A percentile compares a stretch with the other conserved stretches of the same genome.
Evolutionary conservation across 2,888 invertebrate species (phyloP).

Genomic region (Gerosis bhagava): DNA sequence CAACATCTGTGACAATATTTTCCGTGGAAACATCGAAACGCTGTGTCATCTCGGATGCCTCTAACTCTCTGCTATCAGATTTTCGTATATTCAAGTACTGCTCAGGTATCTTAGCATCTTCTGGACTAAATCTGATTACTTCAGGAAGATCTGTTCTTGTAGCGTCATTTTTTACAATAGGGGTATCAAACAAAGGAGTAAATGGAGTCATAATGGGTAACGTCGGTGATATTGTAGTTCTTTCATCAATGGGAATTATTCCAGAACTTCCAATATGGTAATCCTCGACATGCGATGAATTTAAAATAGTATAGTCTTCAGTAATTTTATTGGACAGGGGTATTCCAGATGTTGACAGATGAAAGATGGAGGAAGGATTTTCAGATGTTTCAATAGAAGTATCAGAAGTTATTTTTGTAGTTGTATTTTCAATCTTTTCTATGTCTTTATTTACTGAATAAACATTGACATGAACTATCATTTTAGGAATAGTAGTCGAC

Average conservation of each 20-base stretch:
- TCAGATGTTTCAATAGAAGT: slow-evolving; percentile 31
- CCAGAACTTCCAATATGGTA: slow-evolving; percentile 70
- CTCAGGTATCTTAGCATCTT: slow-evolving; percentile 67
- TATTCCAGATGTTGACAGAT: too few relatives aligned
- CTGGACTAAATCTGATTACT: slow-evolving; percentile 61
- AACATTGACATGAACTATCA: slow-evolving; percentile 85
- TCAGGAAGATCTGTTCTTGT: slow-evolving; percentile 50
- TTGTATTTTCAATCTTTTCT: slow-evolving; percentile 34
- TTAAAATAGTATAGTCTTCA: slow-evolving; percentile 46
- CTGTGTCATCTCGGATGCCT: slow-evolving; percentile 33
- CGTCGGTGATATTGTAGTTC: slow-evolving; percentile 33
- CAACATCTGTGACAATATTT: slow-evolving; percentile 29
- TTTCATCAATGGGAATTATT: slow-evolving; percentile 53
- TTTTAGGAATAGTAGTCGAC: slow-evolving; percentile 64
- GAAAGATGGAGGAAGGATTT: too few relatives aligned
- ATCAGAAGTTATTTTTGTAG: slow-evolving; percentile 27
- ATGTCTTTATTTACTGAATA: slow-evolving; percentile 74
- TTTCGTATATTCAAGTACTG: slow-evolving; percentile 47
- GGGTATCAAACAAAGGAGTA: slow-evolving; percentile 43
- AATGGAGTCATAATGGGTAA: slow-evolving; percentile 41
- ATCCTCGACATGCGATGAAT: slow-evolving; percentile 62
- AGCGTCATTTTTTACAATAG: slow-evolving; percentile 40
- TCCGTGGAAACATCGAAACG: slow-evolving; percentile 26
- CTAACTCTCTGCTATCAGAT: slow-evolving; percentile 28
- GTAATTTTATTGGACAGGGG: too few relatives aligned